phyloP scores from a whole-genome alignment of 2,888 invertebrate species.

The Aphrophora alni region DNA sequence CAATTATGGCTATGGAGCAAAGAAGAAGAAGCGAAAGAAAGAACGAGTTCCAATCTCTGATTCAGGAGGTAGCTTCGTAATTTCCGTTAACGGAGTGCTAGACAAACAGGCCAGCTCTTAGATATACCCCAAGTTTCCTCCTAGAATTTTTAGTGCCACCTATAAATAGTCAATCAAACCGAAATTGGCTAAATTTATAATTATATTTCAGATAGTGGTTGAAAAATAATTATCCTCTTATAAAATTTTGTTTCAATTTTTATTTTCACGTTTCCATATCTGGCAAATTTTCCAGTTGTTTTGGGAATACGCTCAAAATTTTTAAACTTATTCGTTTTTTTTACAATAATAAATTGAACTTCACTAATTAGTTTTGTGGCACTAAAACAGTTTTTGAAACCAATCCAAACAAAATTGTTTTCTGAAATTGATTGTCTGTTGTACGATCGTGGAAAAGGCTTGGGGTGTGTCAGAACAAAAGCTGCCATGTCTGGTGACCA shows the following conservation, averaged over 20 bases:
- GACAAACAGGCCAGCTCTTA: conserved; percentile 31
- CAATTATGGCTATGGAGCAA: conserved; percentile 99
- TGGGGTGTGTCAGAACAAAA: conserved; percentile 29
- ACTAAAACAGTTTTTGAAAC: too few species aligned
- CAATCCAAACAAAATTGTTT: not conserved
- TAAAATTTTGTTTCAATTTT: not conserved
- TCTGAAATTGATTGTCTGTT: not conserved
- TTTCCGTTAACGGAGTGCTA: conserved; percentile 19
- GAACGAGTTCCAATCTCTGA: conserved; percentile 93
- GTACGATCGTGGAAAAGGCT: conserved; percentile 12
- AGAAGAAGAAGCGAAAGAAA: conserved; percentile 99
- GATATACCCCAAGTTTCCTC: conserved; percentile 34
- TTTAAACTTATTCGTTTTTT: not conserved
- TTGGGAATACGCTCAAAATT: not conserved
- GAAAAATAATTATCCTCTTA: not conserved
- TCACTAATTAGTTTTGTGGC: not conserved
- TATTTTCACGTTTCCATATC: not conserved
- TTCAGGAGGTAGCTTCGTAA: conserved; percentile 75
- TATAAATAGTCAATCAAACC: not conserved
- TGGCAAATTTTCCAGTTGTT: not conserved
- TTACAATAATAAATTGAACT: not conserved
- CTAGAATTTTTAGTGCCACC: not conserved
- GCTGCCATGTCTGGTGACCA: conserved; percentile 28
- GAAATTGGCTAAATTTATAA: not conserved
- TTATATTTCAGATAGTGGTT: not conserved